Evolutionary conservation across 2,797 vertebrate genomes (phyloP).

Genomic region (Arremon aurantiirostris): DNA sequence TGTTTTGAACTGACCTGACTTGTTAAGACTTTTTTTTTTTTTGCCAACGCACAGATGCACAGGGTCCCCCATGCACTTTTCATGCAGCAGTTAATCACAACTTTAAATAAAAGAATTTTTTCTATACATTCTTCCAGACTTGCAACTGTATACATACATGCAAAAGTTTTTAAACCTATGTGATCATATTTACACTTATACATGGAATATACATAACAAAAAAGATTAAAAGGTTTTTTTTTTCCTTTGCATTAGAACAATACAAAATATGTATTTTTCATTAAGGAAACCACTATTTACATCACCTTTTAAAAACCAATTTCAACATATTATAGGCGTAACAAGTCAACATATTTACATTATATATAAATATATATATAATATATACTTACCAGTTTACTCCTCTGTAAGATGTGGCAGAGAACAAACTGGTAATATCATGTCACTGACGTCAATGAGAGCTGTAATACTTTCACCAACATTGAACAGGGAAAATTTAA

Average conservation of each 20-base stretch:
- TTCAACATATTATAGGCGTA: conserved; percentile 80
- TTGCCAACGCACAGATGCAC: conserved; percentile 78
- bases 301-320: conserved; percentile 83
- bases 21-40: conserved; percentile 73
- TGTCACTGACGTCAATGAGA: conserved; percentile 76
- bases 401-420: conserved; percentile 75
- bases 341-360: conserved; percentile 80
- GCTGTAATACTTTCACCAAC: conserved; percentile 74
- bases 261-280: conserved; percentile 99
- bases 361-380: conserved; percentile 78
- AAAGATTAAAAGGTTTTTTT: conserved; percentile 90
- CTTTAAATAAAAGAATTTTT: conserved; percentile 82
- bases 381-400: conserved; percentile 79
- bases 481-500: conserved; percentile 70
- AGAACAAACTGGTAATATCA: conserved; percentile 78
- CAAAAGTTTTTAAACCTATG: conserved; percentile 91
- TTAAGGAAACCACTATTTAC: conserved; percentile 99
- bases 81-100: conserved; percentile 84
- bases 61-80: conserved; percentile 82
- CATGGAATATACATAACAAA: conserved; percentile 94
- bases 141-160: conserved; percentile 99
- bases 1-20: conserved; percentile 76
- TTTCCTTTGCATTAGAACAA: conserved; percentile 90
- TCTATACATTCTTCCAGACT: conserved; percentile 86
- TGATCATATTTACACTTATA: conserved; percentile 95